Evolutionary conservation across 1,140 invertebrate species (phyloP).

Genomic region (Anastrepha ludens): DNA sequence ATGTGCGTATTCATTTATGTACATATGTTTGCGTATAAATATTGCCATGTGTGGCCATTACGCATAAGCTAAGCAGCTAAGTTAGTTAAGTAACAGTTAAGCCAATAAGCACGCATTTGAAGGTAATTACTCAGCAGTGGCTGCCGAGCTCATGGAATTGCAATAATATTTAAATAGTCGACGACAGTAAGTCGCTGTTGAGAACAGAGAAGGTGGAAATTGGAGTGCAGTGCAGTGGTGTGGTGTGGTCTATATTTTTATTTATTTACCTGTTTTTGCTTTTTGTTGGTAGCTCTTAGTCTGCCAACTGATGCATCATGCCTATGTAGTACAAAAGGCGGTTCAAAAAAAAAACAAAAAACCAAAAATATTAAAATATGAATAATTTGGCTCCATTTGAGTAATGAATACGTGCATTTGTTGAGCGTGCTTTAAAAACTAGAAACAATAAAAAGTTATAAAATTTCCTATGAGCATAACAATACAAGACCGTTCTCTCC

Average conservation of each 20-base stretch:
- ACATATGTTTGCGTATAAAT: not conserved
- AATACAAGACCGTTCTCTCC: not conserved
- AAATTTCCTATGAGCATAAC: not conserved
- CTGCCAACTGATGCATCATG: not conserved
- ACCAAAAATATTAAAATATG: not conserved
- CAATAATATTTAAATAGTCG: not conserved
- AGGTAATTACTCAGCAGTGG: constrained; percentile 6
- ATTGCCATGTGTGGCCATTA: not conserved
- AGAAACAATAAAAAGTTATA: not conserved
- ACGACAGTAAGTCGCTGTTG: not conserved
- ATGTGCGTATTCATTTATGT: not conserved
- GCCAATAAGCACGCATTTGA: not conserved
- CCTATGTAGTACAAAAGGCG: too few species aligned
- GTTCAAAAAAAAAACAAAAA: not conserved
- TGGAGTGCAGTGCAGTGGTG: too few species aligned
- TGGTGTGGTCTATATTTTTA: not conserved
- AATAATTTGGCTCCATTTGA: not conserved
- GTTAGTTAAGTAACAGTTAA: constrained; percentile 38
- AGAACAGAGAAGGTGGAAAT: not conserved
- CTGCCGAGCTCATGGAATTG: not conserved
- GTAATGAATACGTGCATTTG: not conserved
- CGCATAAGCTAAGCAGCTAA: constrained; percentile 5
- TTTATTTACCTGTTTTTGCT: not conserved
- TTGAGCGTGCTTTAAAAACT: not conserved
- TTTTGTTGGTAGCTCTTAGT: not conserved